Base-by-base conservation (phyloP, 1,140 invertebrate genomes). In the Lepidostoma basale region DNA sequence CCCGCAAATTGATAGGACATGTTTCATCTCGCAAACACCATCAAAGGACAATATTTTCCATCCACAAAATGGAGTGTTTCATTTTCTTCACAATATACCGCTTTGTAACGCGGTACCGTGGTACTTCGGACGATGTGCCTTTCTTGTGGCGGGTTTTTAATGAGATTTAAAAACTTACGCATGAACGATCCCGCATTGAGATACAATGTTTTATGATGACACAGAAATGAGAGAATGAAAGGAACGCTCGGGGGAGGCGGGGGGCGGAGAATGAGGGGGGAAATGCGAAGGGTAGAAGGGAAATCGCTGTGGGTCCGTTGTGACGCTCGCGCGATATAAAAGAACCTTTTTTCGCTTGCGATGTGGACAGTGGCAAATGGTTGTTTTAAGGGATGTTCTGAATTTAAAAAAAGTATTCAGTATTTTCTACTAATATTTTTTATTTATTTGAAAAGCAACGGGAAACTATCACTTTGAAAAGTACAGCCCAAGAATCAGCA, bases 91-190 rank as follows among this genome's bases (percentile, higher is more conserved):
- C 60, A 47, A 62, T 49, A 22, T 10, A 14, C 30, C 54, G 14
- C 64, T 59, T 33, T 23, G 30, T 16, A 42, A n/a, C 40, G 40
- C 33, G 39, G 28, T 52, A 63, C 30, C 59, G 42, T 47, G 62
- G 62, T 52, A 64, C 62, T 64, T 36, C 62, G 45, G 62, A 10
- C 47, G 63, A 70, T 63, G 65, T 63, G 64, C 70, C 36, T 67
- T 68, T 72, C 65, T 72, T 68, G 25, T 23, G 10, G 10, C 12
- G 39, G 56, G 33, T 58, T 73, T 73, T 73, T 73, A 73, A 73
- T 67, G 71, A 73, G 71, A 73, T 73, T 73, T 73, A 73, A 73
- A 73, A 73, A 67, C 47, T 67, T 65, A 69, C 71, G 71, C 71
- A 69, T 42, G 67, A 56, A 26, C 33, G 70, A 54, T 28, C n/a